Evolutionary conservation across 2,888 invertebrate genomes (phyloP).

Genomic region (Eupithecia vulgata): DNA sequence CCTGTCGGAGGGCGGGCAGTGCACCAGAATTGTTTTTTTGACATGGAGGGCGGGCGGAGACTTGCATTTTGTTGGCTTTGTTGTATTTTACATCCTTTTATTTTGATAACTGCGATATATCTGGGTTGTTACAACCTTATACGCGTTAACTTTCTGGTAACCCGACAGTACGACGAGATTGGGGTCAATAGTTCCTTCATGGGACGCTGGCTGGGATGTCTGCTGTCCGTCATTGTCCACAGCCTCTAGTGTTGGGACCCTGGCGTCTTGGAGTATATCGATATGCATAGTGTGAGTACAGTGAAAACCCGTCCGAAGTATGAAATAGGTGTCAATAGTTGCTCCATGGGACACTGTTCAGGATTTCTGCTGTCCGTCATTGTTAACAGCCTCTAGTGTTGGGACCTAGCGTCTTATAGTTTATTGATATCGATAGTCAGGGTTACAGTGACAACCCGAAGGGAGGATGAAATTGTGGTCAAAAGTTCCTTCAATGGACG

Average conservation of each 20-base stretch:
- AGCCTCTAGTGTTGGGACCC: constrained; percentile 29
- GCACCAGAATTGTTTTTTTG: too few relatives aligned
- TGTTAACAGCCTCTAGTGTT: constrained; percentile 47
- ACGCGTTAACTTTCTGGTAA: neutral
- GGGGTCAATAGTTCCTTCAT: constrained; percentile 53
- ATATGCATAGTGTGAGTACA: constrained; percentile 13
- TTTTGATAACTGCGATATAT: neutral
- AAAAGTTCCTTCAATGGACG: neutral
- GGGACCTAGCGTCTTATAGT: constrained; percentile 3
- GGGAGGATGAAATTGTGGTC: neutral
- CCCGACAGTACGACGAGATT: constrained; percentile 23
- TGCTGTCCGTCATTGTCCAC: constrained; percentile 59
- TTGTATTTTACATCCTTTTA: neutral
- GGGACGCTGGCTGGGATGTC: constrained; percentile 57
- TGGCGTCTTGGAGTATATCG: constrained; percentile 19
- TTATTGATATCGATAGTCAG: constrained; percentile 23
- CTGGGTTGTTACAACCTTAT: neutral
- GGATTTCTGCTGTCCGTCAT: constrained; percentile 58
- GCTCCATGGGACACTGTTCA: constrained; percentile 54
- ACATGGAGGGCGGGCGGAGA: neutral
- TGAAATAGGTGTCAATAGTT: constrained; percentile 48
- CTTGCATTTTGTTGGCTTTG: neutral
- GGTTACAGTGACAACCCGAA: too few relatives aligned
- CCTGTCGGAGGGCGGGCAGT: too few relatives aligned
- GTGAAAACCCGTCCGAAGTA: neutral